Evolutionary conservation across 1,140 invertebrate genomes (phyloP).

Genomic region (Thalassaphorura encarpata): DNA sequence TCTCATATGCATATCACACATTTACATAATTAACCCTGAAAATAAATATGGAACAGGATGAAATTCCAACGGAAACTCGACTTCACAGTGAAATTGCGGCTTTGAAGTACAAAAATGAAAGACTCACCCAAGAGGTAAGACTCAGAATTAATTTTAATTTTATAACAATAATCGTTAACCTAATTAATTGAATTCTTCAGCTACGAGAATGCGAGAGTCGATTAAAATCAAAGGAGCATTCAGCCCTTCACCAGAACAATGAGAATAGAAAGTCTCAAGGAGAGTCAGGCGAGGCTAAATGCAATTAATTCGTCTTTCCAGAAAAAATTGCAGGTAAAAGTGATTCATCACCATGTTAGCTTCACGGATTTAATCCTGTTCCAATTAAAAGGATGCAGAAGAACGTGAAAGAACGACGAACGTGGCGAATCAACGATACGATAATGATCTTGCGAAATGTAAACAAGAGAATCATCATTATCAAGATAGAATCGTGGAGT

Average conservation of each 20-base stretch:
- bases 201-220: conserved; percentile 24
- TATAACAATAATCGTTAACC: background rate
- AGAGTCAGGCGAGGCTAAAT: conserved; percentile 67
- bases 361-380: too few relatives aligned
- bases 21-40: too few relatives aligned
- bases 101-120: conserved; percentile 66
- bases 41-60: conserved; percentile 18
- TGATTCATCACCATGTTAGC: too few relatives aligned
- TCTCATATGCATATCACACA: too few relatives aligned
- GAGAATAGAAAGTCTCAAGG: conserved; percentile 60
- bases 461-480: conserved; percentile 60
- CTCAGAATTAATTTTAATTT: background rate
- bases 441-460: conserved; percentile 57
- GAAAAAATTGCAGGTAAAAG: conserved; percentile 54
- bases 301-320: conserved; percentile 64
- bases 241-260: conserved; percentile 15
- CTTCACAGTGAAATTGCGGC: conserved; percentile 67
- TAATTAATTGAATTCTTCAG: conserved; percentile 5
- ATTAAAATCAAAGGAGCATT: conserved; percentile 26
- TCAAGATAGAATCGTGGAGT: conserved; percentile 62
- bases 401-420: conserved; percentile 57
- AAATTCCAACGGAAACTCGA: conserved; percentile 30
- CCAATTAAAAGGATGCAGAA: conserved; percentile 61
- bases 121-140: conserved; percentile 58
- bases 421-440: conserved; percentile 50